Evolutionary conservation across 1,140 invertebrate genomes (phyloP).

Genomic region (Augochlora pura): DNA sequence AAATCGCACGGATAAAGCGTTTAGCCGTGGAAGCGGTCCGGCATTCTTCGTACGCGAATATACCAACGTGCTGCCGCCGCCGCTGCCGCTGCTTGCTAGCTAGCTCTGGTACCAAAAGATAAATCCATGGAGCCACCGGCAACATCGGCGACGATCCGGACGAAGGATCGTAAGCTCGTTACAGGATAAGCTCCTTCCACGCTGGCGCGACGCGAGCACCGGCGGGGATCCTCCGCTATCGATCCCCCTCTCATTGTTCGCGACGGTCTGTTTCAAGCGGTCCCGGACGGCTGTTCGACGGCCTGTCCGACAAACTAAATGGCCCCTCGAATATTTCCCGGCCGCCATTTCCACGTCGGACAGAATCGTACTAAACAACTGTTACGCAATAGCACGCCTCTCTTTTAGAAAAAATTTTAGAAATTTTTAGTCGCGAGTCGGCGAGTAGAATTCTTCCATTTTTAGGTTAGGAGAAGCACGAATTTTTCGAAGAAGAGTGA

Average conservation of each 20-base stretch:
- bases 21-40: neutral
- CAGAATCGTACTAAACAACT: no score
- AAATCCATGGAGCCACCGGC: conserved; percentile 4
- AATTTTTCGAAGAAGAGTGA: no score
- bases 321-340: neutral
- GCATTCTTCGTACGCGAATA: neutral
- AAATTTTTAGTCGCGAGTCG: no score
- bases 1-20: neutral
- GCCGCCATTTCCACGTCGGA: no score
- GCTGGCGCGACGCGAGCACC: conserved; percentile 17
- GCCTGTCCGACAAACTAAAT: no score
- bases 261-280: neutral
- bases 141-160: conserved; percentile 29
- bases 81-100: neutral
- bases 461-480: no score
- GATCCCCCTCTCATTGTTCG: conserved; percentile 26
- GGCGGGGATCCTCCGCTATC: conserved; percentile 33
- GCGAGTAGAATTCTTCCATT: no score
- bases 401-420: no score
- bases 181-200: conserved; percentile 33
- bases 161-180: conserved; percentile 45
- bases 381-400: no score
- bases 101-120: neutral
- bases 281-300: neutral
- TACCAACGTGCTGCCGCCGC: no score